Conservation (phyloP, 2,888 invertebrate genomes). For the Chalcosyrphus nemorum region DNA sequence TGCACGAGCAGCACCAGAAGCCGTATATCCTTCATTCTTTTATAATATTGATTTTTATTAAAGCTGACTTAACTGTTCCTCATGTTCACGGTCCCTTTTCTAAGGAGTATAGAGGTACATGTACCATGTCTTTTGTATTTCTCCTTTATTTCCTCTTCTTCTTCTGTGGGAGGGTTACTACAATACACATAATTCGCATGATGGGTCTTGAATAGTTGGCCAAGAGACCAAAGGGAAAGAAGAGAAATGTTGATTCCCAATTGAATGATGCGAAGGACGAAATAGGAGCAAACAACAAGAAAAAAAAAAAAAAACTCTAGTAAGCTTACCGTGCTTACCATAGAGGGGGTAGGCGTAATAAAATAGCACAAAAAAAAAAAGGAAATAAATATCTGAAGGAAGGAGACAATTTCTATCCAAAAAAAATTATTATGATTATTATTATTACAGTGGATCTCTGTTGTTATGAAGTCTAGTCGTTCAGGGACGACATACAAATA, state of each 20-base stretch:
- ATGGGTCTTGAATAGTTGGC: slow-evolving; percentile 40
- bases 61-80: slow-evolving; percentile 54
- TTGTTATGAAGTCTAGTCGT: slow-evolving; percentile 40
- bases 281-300: slow-evolving; percentile 12
- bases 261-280: slow-evolving; percentile 44
- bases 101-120: not conserved
- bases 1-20: not conserved
- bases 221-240: not conserved
- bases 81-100: slow-evolving; percentile 18
- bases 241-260: slow-evolving; percentile 38
- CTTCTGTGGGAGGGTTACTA: not conserved
- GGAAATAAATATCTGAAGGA: not conserved
- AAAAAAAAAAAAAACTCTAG: not conserved
- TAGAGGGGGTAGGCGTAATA: not conserved
- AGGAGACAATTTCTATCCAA: not conserved
- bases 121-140: slow-evolving; percentile 7
- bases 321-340: not conserved
- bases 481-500: slow-evolving; percentile 27
- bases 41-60: slow-evolving; percentile 61
- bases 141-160: not conserved
- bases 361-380: not conserved
- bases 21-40: slow-evolving; percentile 25
- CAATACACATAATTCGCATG: slow-evolving; percentile 40
- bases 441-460: slow-evolving; percentile 26
- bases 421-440: slow-evolving; percentile 18